Evolutionary conservation across 2,797 vertebrate genomes (phyloP).

Genomic region (Anableps anableps): DNA sequence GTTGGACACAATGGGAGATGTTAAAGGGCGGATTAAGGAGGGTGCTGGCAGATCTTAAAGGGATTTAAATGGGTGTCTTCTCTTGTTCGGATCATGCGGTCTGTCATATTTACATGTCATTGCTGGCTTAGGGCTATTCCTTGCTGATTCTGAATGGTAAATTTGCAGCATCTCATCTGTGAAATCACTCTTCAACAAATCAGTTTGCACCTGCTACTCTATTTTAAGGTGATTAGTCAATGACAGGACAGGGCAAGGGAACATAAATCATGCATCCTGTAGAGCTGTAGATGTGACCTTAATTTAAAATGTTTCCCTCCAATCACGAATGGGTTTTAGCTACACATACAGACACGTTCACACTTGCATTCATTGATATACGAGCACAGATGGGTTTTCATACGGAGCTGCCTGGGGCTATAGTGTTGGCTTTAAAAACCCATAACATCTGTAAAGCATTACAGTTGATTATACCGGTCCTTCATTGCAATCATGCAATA

Average conservation of each 20-base stretch:
- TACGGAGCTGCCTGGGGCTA: conserved; percentile 66
- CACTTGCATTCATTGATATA: conserved; percentile 34
- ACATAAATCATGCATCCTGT: conserved; percentile 68
- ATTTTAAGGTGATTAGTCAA: conserved; percentile 71
- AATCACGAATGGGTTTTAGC: conserved; percentile 46
- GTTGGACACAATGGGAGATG: conserved; percentile 64
- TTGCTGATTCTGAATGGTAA: conserved; percentile 40
- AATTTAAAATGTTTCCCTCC: conserved; percentile 60
- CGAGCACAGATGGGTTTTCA: conserved; percentile 71
- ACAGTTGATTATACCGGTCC: conserved; percentile 76
- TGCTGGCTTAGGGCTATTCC: conserved; percentile 39
- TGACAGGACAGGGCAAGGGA: conserved; percentile 56
- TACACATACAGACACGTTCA: conserved; percentile 31
- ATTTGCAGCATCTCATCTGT: conserved; percentile 60
- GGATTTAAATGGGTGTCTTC: conserved; percentile 60
- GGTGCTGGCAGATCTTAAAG: conserved; percentile 53
- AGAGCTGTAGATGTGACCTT: conserved; percentile 63
- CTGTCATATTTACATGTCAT: conserved; percentile 64
- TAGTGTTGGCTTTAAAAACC: conserved; percentile 74
- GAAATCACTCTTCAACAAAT: conserved; percentile 67
- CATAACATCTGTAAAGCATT: conserved; percentile 80
- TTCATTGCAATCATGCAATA: conserved; percentile 74
- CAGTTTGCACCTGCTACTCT: conserved; percentile 73
- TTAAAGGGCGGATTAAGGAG: conserved; percentile 51
- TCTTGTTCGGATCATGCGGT: conserved; percentile 52